Percentiles rank a stretch among this genome's conserved stretches.
phyloP scores from a whole-genome alignment of 2,888 invertebrate genomes.

The Trimorus sp. region DNA sequence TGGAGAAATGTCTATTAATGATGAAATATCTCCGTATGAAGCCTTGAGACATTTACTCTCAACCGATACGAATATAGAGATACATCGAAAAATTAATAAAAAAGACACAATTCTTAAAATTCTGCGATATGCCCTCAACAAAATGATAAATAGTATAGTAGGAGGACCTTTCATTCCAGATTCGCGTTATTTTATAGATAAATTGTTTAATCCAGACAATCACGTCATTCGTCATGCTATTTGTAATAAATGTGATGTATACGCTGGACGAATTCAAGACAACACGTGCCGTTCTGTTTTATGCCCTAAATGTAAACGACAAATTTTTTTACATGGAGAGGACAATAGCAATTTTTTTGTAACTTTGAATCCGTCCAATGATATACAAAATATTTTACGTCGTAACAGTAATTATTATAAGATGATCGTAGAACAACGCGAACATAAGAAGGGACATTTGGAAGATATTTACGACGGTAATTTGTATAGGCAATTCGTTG shows the following conservation, averaged over 20 bases:
- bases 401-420: not conserved
- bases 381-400: slow-evolving; percentile 2
- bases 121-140: not conserved
- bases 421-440: not conserved
- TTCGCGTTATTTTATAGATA: slow-evolving; percentile 5
- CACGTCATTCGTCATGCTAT: slow-evolving; percentile 8
- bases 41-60: too few species aligned
- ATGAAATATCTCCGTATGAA: too few species aligned
- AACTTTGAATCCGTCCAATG: not conserved
- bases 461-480: slow-evolving; percentile 13
- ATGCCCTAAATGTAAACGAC: slow-evolving; percentile 4
- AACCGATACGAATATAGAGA: too few species aligned
- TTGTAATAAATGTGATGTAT: not conserved
- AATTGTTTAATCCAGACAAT: not conserved
- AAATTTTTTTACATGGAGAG: not conserved
- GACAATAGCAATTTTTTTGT: slow-evolving; percentile 6
- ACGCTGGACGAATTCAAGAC: not conserved
- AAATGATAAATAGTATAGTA: not conserved
- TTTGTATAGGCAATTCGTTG: not conserved
- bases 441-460: not conserved
- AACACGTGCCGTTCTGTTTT: not conserved
- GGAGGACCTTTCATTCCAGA: not conserved
- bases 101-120: not conserved
- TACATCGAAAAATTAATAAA: slow-evolving; percentile 3
- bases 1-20: too few species aligned